Evolutionary conservation across 2,888 invertebrate species (phyloP).

Genomic region (Oithona nana): DNA sequence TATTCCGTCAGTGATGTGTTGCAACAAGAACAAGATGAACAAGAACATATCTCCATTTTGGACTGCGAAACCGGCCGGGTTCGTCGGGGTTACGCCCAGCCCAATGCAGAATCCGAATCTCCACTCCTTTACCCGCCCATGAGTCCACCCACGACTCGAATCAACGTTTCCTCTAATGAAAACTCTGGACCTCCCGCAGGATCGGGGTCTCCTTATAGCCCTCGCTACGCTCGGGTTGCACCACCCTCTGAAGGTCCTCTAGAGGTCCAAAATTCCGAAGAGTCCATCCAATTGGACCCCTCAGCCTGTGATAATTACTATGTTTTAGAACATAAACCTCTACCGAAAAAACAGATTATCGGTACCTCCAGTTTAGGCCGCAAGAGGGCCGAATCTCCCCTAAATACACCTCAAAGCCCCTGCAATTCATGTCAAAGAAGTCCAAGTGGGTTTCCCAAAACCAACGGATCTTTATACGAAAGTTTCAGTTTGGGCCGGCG

Average conservation of each 20-base stretch:
- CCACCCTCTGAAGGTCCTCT: too few species aligned
- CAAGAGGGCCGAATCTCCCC: background rate
- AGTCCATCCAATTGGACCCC: background rate
- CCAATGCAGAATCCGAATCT: background rate
- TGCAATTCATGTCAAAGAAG: background rate
- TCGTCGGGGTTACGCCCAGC: background rate
- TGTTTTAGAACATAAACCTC: slow-evolving; percentile 9
- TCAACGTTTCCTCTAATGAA: too few species aligned
- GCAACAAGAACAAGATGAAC: background rate
- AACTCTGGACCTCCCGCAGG: too few species aligned
- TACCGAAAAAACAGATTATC: background rate
- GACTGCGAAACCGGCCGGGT: background rate
- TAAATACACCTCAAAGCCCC: background rate
- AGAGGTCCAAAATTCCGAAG: background rate
- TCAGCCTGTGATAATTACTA: slow-evolving; percentile 3
- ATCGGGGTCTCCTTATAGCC: too few species aligned
- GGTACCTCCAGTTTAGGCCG: slow-evolving; percentile 13
- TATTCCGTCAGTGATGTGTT: slow-evolving; percentile 2
- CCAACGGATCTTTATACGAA: slow-evolving; percentile 9
- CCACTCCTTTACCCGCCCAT: background rate
- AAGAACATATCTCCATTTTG: background rate
- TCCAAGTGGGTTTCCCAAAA: slow-evolving; percentile 8
- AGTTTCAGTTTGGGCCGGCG: background rate
- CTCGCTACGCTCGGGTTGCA: background rate
- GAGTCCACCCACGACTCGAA: background rate